These are phyloP conservation scores for Callocephalon fimbriatum DNA, from an alignment of 2,113 vertebrate genomes.

Conservation along the genomic window DNA sequence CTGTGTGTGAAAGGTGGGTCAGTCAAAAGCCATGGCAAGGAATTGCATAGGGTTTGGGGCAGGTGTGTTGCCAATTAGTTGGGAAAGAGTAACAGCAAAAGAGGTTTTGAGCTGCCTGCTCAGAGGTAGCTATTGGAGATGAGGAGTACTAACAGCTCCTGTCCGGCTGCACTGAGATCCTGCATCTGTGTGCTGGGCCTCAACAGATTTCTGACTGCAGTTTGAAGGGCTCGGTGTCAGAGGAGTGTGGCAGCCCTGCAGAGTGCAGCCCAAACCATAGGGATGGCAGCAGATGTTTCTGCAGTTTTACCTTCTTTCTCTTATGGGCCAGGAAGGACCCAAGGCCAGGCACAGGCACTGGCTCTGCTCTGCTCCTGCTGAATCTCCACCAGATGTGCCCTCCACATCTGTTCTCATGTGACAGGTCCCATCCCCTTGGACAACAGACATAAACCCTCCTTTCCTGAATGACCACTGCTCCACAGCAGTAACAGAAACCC, in stretches of 20 bases:
- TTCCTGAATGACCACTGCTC: neutral
- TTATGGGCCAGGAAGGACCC: neutral
- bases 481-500: neutral
- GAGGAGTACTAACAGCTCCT: neutral
- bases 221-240: neutral
- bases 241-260: neutral
- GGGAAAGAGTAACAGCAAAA: neutral
- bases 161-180: neutral
- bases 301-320: neutral
- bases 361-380: neutral
- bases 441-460: neutral
- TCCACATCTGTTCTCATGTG: neutral
- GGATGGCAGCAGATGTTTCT: neutral
- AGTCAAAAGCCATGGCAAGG: neutral
- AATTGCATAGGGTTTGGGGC: neutral
- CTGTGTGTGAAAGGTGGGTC: neutral
- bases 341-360: neutral
- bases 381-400: neutral
- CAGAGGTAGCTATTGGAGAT: neutral
- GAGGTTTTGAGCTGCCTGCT: neutral
- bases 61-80: neutral
- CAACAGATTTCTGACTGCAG: neutral
- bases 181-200: neutral
- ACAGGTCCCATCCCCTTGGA: neutral
- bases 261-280: neutral